Evolutionary conservation across 2,888 invertebrate genomes (phyloP), one percentile per base, ranked within the genome.

Genomic region (Nephrotoma guestfalica): DNA sequence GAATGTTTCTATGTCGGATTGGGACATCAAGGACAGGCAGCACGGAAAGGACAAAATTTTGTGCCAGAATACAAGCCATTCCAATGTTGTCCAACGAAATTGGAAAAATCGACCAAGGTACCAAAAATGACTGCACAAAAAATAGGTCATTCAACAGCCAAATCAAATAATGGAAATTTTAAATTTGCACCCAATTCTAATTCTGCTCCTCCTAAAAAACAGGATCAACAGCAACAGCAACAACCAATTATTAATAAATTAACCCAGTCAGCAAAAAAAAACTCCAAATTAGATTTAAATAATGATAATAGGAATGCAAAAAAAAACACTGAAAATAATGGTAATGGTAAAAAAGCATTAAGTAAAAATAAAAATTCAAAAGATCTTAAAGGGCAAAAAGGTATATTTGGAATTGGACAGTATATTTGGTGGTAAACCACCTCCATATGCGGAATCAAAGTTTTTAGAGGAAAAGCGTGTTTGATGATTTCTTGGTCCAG

Each of bases 1-100:
- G 96, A 96, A 95, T 97, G 97, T 95, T 97, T 97, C 96, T 96
- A 96, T 96, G 96, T 97, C 94, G 97, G 97, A 94, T 95, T 97
- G 95, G 96, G 96, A 93, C 96, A 96, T 93, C 51, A 86, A 57
- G 95, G 95, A 89, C 90, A 90, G 89, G 90, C 89, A 89, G 91
- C 91, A 89, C 90, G 90, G 88, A 89, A 89, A 88, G 91, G 91
- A 88, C 90, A 89, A 89, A 91, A 90, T 89, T 90, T 87, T 88
- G 89, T 90, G 89, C 90, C 91, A 93, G 92, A 93, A 92, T 96
- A 95, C 93, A 96, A 95, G 94, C 96, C 97, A 92, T 97, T 96
- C 94, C 96, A 96, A 94, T 97, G 97, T 95, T 97, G 97, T 94
- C 97, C 96, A 92, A 95, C 95, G 92, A 95, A 96, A 94, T 94